phyloP scores from a whole-genome alignment of 2,113 vertebrate genomes.

The Ancistrus triradiatus region DNA sequence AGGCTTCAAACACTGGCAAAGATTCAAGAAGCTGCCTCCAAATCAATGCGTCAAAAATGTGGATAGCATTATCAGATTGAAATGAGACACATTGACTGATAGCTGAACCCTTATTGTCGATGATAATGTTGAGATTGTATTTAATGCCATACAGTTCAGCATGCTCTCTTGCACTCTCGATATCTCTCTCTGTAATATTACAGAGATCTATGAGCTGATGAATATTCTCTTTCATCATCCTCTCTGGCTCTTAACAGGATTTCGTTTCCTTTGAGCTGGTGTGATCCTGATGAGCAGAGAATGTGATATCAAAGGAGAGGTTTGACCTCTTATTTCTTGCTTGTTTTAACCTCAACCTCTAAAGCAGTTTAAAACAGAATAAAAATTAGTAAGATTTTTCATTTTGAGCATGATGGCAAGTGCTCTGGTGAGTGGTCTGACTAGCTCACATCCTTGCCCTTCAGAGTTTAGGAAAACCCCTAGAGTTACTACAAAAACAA shows the following conservation, averaged over 20 bases:
- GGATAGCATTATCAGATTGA: conserved; percentile 16
- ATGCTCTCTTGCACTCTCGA: conserved; percentile 11
- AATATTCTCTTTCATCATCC: conserved; percentile 50
- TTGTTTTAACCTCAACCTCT: conserved; percentile 42
- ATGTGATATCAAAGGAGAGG: conserved; percentile 39
- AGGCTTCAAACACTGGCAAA: not conserved
- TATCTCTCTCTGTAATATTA: conserved; percentile 31
- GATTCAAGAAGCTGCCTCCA: not conserved
- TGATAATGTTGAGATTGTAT: not conserved
- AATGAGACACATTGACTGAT: not conserved
- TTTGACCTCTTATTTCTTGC: conserved; percentile 46
- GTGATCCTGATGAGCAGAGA: conserved; percentile 41
- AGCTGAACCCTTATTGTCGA: not conserved
- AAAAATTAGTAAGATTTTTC: conserved; percentile 19
- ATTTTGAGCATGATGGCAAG: not conserved
- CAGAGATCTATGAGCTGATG: conserved; percentile 33
- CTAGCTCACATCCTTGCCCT: no score
- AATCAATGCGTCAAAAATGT: conserved; percentile 18
- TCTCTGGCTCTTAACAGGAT: conserved; percentile 32
- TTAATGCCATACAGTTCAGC: conserved; percentile 20
- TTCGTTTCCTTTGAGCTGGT: conserved; percentile 37
- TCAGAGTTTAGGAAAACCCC: no score
- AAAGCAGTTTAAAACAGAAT: conserved; percentile 6
- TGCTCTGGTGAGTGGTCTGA: not conserved
- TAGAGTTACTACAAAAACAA: no score